phyloP scores from a whole-genome alignment of 2,797 vertebrate genomes.

The Poecilia wingei region DNA sequence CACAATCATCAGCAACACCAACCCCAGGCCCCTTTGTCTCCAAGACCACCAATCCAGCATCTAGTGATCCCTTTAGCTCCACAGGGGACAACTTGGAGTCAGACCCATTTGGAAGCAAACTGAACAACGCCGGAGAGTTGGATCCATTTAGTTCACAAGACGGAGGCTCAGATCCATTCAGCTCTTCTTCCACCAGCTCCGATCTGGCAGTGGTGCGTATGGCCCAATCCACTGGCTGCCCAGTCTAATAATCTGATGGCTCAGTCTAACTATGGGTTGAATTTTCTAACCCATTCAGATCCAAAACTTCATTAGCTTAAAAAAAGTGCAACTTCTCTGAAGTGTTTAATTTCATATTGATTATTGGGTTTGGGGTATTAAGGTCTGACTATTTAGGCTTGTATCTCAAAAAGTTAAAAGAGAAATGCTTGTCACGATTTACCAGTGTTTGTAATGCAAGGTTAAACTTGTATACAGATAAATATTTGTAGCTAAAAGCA shows the following conservation, averaged over 20 bases:
- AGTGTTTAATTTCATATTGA: background rate
- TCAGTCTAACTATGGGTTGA: background rate
- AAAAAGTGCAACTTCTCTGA: background rate
- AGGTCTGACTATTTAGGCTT: background rate
- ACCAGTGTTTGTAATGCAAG: background rate
- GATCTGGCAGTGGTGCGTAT: constrained; percentile 73
- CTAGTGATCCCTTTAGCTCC: constrained; percentile 72
- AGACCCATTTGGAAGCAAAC: constrained; percentile 68
- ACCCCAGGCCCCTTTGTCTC: constrained; percentile 70
- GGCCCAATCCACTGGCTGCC: background rate
- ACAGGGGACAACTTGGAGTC: constrained; percentile 26
- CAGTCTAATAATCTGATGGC: background rate
- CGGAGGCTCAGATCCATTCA: constrained; percentile 75
- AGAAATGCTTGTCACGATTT: background rate
- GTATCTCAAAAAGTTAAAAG: background rate
- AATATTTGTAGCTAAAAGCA: background rate
- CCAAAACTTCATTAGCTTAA: background rate
- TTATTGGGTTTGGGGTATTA: background rate
- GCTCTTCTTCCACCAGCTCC: constrained; percentile 50
- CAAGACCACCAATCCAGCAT: constrained; percentile 45
- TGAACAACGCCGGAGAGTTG: constrained; percentile 43
- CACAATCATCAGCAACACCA: constrained; percentile 42
- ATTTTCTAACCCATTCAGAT: background rate
- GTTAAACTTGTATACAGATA: background rate
- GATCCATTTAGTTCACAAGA: constrained; percentile 80